These are phyloP conservation scores for Anoplopoma fimbria DNA, from an alignment of 2,113 vertebrate genomes.

Conservation along the genomic window DNA sequence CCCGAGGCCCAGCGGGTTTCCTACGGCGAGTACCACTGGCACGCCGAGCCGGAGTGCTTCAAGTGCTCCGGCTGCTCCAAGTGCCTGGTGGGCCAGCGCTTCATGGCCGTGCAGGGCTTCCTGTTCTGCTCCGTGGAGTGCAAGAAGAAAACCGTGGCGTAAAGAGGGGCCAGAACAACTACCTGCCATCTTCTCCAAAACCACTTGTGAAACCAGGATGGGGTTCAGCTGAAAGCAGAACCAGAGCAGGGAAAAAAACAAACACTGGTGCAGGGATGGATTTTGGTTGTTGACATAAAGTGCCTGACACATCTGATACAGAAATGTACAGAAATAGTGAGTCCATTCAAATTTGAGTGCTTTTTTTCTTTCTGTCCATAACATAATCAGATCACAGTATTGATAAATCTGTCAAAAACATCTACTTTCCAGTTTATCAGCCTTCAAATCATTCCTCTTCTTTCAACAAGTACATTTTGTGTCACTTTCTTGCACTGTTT, in stretches of 20 bases:
- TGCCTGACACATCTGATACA: slow-evolving; percentile 3
- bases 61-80: slow-evolving; percentile 94
- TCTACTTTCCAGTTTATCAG: neutral
- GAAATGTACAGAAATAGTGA: neutral
- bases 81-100: slow-evolving; percentile 93
- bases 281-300: neutral
- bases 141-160: slow-evolving; percentile 89
- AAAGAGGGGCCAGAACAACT: neutral
- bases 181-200: neutral
- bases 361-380: neutral
- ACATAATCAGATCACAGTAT: neutral
- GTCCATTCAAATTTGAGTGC: neutral
- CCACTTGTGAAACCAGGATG: slow-evolving; percentile 24
- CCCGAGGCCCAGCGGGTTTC: slow-evolving; percentile 95
- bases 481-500: slow-evolving; percentile 13
- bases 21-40: slow-evolving; percentile 94
- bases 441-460: slow-evolving; percentile 15
- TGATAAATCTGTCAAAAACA: neutral
- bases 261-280: slow-evolving; percentile 9
- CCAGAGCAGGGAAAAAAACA: slow-evolving; percentile 30
- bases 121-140: slow-evolving; percentile 96
- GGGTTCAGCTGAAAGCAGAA: neutral
- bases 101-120: slow-evolving; percentile 91
- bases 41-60: slow-evolving; percentile 91
- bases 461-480: neutral